phyloP scores from a whole-genome alignment of 2,113 vertebrate species.

The Pongo abelii region DNA sequence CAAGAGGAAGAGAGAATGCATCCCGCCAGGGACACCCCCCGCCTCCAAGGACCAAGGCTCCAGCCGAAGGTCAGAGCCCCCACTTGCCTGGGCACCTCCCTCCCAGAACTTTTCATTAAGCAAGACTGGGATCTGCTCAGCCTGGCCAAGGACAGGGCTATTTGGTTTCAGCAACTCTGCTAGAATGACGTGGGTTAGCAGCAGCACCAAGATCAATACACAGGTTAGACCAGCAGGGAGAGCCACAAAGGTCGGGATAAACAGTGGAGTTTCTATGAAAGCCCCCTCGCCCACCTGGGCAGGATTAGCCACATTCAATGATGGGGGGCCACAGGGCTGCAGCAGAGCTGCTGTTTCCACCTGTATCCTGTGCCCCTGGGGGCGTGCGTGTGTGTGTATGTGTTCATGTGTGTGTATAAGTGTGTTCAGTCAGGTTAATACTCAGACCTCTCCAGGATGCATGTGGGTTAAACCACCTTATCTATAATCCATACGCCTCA shows the following conservation, averaged over 20 bases:
- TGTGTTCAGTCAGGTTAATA: background rate
- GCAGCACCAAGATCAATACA: slow-evolving; percentile 62
- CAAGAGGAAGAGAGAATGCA: fast-evolving
- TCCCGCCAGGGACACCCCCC: background rate
- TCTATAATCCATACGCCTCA: background rate
- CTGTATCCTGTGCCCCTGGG: background rate
- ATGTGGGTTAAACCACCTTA: background rate
- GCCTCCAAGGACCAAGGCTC: background rate
- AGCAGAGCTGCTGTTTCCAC: background rate
- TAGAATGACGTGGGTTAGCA: background rate
- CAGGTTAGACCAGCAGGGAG: background rate
- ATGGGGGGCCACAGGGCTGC: background rate
- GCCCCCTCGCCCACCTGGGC: background rate
- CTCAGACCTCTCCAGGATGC: background rate
- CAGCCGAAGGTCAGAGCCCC: background rate
- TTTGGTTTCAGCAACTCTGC: slow-evolving; percentile 32
- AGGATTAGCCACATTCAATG: background rate
- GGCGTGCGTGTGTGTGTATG: no score
- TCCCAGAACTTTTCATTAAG: background rate
- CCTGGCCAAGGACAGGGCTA: slow-evolving; percentile 46
- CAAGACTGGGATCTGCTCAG: background rate
- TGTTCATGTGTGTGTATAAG: no score
- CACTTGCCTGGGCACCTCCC: background rate
- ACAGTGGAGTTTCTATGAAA: background rate
- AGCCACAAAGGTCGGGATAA: background rate